Base-by-base conservation (phyloP, 2,888 invertebrate species). In the Leptarthrus brevirostris region DNA sequence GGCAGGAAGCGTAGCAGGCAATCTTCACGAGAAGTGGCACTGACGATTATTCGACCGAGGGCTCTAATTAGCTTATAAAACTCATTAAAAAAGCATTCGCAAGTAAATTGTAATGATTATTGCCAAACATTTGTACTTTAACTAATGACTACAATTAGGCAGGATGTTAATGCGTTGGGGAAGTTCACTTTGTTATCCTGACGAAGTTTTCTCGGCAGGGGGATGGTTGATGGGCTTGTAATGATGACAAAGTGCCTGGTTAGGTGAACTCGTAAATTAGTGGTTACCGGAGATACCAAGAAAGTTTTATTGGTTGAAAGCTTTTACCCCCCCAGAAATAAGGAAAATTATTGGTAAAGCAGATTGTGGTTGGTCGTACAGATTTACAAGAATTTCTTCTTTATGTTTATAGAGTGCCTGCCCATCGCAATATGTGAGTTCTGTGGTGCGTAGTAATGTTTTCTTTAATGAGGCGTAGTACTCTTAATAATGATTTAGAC, bases 81-180 rank as follows among this genome's bases (percentile, higher is more conserved):
- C 66, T 72, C 74, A 75, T 75, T 74, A 75, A 69, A 74, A 75
- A 75, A 56, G 58, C 74, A 75, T 75, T 74, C 56, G 14, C 16
- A 54, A 72, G 66, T 72, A 74, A 74, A 75, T 56, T 74, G 72
- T 74, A 75, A 75, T 74, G 74, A 75, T 75, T 74, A 75, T 75
- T 75, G 75, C 75, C 72, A 64, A 75, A 74, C 74, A 75, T 75
- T 75, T 72, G 74, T 72, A 72, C 74, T 75, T 72, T 56, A 72
- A 74, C 75, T 75, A 75, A 75, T 74, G 75, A 74, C 74, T 56
- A 44, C 56, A 49, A 69, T 69, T 52, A 69, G 52, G 34, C 34
- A 69, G 30, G 52, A 69, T 69, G 69, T 69, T 69, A 69, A 69
- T 69, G 69, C 36, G 69, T 69, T 69, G 14, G 52, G 69, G 69